Conservation (phyloP, 2,113 vertebrate genomes). For the Caracal caracal region DNA sequence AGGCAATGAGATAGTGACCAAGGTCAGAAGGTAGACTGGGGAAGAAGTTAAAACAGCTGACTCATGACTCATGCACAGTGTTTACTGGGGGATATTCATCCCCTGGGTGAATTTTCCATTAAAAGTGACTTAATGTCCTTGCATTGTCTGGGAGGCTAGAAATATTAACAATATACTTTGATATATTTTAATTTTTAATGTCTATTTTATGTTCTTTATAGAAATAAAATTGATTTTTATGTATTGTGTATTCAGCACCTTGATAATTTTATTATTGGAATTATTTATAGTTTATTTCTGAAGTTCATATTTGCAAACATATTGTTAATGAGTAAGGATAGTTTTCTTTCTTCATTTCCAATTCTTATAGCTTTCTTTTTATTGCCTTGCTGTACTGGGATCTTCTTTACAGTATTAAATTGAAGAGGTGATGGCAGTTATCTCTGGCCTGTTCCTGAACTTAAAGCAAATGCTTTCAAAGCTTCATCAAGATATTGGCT, state of each 20-base stretch:
- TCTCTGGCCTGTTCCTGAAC: neutral
- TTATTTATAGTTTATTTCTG: neutral
- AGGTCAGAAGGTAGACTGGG: neutral
- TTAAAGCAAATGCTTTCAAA: neutral
- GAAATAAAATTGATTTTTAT: neutral
- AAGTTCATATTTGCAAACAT: neutral
- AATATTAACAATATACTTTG: neutral
- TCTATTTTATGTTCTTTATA: neutral
- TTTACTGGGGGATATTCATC: neutral
- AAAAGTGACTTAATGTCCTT: neutral
- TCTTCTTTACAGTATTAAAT: neutral
- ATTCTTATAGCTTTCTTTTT: neutral
- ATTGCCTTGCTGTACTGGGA: neutral
- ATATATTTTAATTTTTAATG: neutral
- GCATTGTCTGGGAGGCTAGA: neutral
- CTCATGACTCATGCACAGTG: neutral
- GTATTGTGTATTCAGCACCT: neutral
- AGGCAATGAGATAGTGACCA: neutral
- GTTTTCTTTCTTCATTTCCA: neutral
- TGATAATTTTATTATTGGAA: neutral
- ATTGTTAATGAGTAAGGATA: neutral
- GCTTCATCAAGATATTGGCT: neutral
- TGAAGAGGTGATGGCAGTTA: neutral
- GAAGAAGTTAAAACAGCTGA: constrained; percentile 11
- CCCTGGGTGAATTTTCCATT: neutral